Base-by-base conservation (phyloP, 2,113 vertebrate genomes). In the Thalassoma bifasciatum region DNA sequence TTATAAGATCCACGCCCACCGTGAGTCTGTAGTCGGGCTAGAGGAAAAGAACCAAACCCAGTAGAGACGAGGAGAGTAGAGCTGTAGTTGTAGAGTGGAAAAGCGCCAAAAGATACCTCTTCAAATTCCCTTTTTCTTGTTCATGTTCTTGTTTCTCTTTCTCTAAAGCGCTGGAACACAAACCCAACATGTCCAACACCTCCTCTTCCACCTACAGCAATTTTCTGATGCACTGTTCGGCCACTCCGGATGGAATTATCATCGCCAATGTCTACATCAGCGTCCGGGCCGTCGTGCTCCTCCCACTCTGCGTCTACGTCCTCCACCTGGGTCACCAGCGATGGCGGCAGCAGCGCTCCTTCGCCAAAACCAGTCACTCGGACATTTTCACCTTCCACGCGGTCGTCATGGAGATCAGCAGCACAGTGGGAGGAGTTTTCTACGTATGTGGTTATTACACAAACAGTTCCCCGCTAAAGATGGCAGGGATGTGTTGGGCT, bases 331-430 rank as follows among this genome's bases (percentile, higher is more conserved):
- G 80, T 7, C 1, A 24, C 19, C 59, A 60, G 8, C 52, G 11
- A 16, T 49, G 73, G 68, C 19, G 26, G 1, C 26, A 21, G 2
- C 36, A 23, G 13, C 34, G 3, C 11, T 50, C 36, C 12, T 0
- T 2, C 1, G 0, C 5, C 0, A 17, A 13, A 0, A 30, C 6
- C 4, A 69, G 38, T 14, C 68, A 68, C 69, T 53, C 59, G 0
- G 69, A 83, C 19, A 0, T 65, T 54, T 70, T 62, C 3, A 79
- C 75, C 67, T 82, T 58, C 68, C 23, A 86, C 84, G 47, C 73
- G 36, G 54, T 58, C 3, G 1, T 1, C 6, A 5, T 65, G 2
- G 75, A 82, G 47, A 16, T 79, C 6, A 1, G 68, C 42, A 14
- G 3, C 4, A 5, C 12, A 16, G 12, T 79, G 7, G 66, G 61